Conservation (phyloP, 1,140 invertebrate species). For the Leptinotarsa undecemlineata region DNA sequence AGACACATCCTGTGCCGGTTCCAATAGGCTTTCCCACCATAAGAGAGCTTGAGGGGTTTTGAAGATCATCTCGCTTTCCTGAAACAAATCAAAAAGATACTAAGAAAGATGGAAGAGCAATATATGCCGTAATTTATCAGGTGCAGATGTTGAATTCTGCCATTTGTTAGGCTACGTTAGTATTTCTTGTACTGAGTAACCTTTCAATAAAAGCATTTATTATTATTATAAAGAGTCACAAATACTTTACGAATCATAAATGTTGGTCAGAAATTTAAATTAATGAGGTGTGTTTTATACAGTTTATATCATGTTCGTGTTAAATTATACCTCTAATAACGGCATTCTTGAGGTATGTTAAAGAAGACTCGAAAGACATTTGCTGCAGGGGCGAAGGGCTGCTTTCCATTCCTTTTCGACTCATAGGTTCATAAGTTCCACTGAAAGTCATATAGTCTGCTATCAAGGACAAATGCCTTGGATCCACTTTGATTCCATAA, state of each 20-base stretch:
- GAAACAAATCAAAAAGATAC: slow-evolving; percentile 35
- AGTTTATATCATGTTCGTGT: too few relatives aligned
- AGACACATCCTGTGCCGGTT: slow-evolving; percentile 84
- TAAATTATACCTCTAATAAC: slow-evolving; percentile 63
- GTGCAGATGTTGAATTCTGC: too few relatives aligned
- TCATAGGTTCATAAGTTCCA: slow-evolving; percentile 88
- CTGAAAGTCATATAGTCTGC: slow-evolving; percentile 98
- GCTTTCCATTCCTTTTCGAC: slow-evolving; percentile 84
- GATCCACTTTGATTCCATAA: slow-evolving; percentile 95
- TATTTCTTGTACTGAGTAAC: too few relatives aligned
- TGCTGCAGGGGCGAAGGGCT: slow-evolving; percentile 93
- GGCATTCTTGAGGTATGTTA: slow-evolving; percentile 84
- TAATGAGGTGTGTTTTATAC: too few relatives aligned
- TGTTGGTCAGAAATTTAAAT: too few relatives aligned
- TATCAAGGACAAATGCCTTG: slow-evolving; percentile 88
- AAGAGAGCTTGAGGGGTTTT: slow-evolving; percentile 86
- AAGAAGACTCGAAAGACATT: slow-evolving; percentile 96
- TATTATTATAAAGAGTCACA: slow-evolving; percentile 7
- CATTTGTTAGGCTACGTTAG: too few relatives aligned
- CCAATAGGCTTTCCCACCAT: slow-evolving; percentile 83
- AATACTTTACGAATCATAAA: too few relatives aligned
- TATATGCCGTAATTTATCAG: too few relatives aligned
- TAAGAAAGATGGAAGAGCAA: slow-evolving; percentile 10
- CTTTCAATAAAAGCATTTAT: neutral
- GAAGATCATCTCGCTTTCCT: slow-evolving; percentile 74